Percentiles rank a stretch among this genome's conserved stretches.
Evolutionary conservation across 2,888 invertebrate genomes (phyloP).

Genomic region (Ochropacha duplaris): DNA sequence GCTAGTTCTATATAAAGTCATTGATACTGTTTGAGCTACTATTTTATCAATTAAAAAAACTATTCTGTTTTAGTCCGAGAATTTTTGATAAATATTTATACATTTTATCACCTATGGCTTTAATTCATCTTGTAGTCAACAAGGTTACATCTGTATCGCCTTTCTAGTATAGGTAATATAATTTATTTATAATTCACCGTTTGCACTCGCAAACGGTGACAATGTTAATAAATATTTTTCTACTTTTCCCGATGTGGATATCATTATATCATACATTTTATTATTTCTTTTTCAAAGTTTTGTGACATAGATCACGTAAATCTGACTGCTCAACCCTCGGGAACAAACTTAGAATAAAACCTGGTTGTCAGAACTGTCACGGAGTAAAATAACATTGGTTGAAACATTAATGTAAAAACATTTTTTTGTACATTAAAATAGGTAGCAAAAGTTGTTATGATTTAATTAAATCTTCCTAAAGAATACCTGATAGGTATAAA

Average conservation of each 20-base stretch:
- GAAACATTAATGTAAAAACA: slow-evolving; percentile 14
- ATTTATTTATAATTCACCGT: no score
- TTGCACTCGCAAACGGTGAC: no score
- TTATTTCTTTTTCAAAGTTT: slow-evolving; percentile 27
- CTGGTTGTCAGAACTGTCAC: slow-evolving; percentile 42
- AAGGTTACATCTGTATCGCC: no score
- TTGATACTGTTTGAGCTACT: no score
- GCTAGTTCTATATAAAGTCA: no score
- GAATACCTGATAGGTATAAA: not conserved
- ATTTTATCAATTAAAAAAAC: no score
- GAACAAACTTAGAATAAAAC: slow-evolving; percentile 29
- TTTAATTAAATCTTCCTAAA: not conserved
- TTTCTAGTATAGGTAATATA: no score
- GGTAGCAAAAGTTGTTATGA: not conserved
- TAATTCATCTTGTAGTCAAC: no score
- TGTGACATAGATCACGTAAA: slow-evolving; percentile 15
- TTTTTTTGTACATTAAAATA: slow-evolving; percentile 1
- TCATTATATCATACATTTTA: not conserved
- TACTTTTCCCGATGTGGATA: not conserved
- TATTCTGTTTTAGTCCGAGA: no score
- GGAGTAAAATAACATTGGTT: slow-evolving; percentile 25
- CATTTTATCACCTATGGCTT: no score
- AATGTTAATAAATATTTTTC: no score
- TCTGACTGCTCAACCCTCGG: slow-evolving; percentile 23
- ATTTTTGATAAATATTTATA: no score